These are phyloP conservation scores for Ptychobarbus kaznakovi DNA, from an alignment of 2,797 vertebrate genomes.

Conservation along the genomic window DNA sequence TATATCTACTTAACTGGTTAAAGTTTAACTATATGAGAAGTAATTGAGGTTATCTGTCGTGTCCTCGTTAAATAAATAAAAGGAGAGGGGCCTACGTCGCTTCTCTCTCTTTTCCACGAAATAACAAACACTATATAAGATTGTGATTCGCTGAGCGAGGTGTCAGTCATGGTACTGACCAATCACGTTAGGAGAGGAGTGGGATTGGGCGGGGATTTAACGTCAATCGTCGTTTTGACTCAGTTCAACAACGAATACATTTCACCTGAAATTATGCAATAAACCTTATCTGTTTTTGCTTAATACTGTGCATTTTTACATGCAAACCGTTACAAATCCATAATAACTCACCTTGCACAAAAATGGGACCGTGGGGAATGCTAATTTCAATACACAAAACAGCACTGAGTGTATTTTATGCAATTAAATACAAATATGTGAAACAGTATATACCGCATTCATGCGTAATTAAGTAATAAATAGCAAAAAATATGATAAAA, in stretches of 20 bases:
- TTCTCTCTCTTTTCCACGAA: background rate
- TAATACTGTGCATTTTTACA: background rate
- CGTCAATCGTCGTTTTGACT: background rate
- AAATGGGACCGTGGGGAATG: background rate
- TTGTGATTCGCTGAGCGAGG: background rate
- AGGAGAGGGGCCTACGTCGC: background rate
- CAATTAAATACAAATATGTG: background rate
- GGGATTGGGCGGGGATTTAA: background rate
- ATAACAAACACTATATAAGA: too few species aligned
- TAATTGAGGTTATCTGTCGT: background rate
- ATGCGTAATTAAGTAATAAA: background rate
- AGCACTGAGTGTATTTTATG: background rate
- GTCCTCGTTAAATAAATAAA: background rate
- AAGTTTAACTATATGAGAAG: conserved; percentile 57
- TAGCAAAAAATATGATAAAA: background rate
- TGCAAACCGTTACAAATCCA: background rate
- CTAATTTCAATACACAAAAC: background rate
- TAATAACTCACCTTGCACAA: background rate
- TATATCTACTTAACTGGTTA: conserved; percentile 8
- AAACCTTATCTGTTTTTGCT: background rate
- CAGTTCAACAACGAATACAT: background rate
- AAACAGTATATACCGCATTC: background rate
- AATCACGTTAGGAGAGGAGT: conserved; percentile 6
- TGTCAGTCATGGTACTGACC: background rate
- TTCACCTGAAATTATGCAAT: background rate